phyloP scores from a whole-genome alignment of 2,797 vertebrate species.

The Silurus aristotelis region DNA sequence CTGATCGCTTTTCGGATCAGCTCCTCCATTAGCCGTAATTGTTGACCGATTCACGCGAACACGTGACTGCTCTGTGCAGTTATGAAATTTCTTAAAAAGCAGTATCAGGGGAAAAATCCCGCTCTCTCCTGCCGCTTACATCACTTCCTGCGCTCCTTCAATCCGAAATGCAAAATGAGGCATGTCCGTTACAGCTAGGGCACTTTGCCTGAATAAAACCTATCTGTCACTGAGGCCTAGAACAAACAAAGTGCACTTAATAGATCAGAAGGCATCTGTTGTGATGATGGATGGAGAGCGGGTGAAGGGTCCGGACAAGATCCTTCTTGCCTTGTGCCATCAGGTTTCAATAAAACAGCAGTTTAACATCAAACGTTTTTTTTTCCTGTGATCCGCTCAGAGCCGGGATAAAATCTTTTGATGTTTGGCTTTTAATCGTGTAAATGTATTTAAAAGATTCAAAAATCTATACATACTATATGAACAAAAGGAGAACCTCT shows the following conservation, averaged over 20 bases:
- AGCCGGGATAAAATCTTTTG: neutral
- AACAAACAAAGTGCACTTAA: constrained; percentile 54
- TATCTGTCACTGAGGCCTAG: constrained; percentile 37
- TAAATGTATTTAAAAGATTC: neutral
- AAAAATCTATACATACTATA: too few relatives aligned
- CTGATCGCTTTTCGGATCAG: too few relatives aligned
- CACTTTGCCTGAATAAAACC: constrained; percentile 37
- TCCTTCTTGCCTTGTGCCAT: constrained; percentile 28
- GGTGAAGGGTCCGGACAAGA: constrained; percentile 24
- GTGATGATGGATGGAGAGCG: constrained; percentile 33
- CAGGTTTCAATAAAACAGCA: neutral
- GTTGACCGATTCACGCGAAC: too few relatives aligned
- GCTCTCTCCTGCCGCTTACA: neutral
- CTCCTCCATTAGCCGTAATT: too few relatives aligned
- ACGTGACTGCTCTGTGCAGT: too few relatives aligned
- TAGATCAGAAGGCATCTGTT: constrained; percentile 39
- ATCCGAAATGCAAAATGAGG: constrained; percentile 15
- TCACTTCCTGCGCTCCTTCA: constrained; percentile 14
- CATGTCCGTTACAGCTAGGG: constrained; percentile 13
- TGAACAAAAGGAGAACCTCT: too few relatives aligned
- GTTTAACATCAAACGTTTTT: constrained; percentile 11
- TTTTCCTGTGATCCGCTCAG: neutral
- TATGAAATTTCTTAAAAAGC: too few relatives aligned
- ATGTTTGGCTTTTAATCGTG: neutral
- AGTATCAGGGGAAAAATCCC: neutral